Percentiles rank a stretch among this genome's conserved stretches.
Conservation (phyloP, 2,888 invertebrate genomes). For the Drosophila helvetica region DNA sequence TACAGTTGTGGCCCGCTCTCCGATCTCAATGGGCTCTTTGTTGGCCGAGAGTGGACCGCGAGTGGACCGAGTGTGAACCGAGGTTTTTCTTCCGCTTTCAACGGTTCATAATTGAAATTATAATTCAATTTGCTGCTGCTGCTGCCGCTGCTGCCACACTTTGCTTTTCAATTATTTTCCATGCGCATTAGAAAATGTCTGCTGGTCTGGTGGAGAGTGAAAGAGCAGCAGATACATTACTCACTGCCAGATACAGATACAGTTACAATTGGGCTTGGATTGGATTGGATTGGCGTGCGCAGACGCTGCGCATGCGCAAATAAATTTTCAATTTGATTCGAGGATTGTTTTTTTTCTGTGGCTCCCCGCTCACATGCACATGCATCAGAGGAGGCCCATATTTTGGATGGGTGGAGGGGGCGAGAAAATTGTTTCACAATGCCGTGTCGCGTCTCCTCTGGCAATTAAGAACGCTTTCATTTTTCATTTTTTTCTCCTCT, state of each 20-base stretch:
- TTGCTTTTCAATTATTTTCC: conserved; percentile 76
- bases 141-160: conserved; percentile 54
- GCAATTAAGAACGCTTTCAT: conserved; percentile 79
- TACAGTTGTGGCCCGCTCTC: conserved; percentile 60
- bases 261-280: conserved; percentile 19
- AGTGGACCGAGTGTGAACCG: neutral
- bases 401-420: conserved; percentile 12
- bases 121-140: conserved; percentile 68
- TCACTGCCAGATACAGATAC: conserved; percentile 5
- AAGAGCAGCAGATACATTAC: conserved; percentile 52
- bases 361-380: conserved; percentile 45
- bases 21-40: conserved; percentile 68
- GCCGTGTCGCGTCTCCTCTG: conserved; percentile 50
- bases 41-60: conserved; percentile 23
- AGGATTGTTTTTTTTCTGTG: too few species aligned
- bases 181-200: conserved; percentile 69
- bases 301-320: conserved; percentile 59
- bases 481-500: conserved; percentile 44
- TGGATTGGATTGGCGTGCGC: conserved; percentile 58
- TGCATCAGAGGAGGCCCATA: conserved; percentile 25
- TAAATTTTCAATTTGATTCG: conserved; percentile 66
- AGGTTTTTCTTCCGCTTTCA: conserved; percentile 76
- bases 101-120: conserved; percentile 79
- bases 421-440: conserved; percentile 43
- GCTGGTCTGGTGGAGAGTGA: conserved; percentile 53